phyloP scores from a whole-genome alignment of 2,797 vertebrate genomes.

The Zonotrichia albicollis region DNA sequence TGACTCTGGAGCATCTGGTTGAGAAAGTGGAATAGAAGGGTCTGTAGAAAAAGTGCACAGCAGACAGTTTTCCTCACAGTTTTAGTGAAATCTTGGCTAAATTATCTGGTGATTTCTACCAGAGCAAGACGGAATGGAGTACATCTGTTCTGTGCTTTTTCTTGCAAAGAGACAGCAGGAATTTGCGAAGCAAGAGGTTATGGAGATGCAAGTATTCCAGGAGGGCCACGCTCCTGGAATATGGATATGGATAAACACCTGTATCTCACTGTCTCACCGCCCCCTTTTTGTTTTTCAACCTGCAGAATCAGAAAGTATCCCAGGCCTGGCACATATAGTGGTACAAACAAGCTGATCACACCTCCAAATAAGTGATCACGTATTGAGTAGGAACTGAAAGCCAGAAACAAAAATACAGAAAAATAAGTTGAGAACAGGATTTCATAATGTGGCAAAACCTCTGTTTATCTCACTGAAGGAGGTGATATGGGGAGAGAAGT shows the following conservation, averaged over 20 bases:
- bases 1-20: background rate
- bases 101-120: background rate
- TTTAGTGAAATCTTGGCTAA: background rate
- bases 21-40: background rate
- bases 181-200: background rate
- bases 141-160: background rate
- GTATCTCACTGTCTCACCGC: background rate
- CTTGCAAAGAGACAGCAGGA: background rate
- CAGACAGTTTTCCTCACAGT: background rate
- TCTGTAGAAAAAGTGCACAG: background rate
- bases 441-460: background rate
- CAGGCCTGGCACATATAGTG: background rate
- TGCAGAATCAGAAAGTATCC: background rate
- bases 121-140: background rate
- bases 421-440: background rate
- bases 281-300: background rate
- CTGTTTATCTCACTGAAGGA: background rate
- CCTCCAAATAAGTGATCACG: background rate
- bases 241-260: background rate
- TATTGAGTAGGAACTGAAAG: background rate
- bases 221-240: background rate
- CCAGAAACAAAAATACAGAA: background rate
- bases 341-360: background rate
- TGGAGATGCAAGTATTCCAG: background rate
- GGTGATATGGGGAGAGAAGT: background rate